Evolutionary conservation across 2,113 vertebrate species (phyloP).

Genomic region (Hippocampus barbouri): DNA sequence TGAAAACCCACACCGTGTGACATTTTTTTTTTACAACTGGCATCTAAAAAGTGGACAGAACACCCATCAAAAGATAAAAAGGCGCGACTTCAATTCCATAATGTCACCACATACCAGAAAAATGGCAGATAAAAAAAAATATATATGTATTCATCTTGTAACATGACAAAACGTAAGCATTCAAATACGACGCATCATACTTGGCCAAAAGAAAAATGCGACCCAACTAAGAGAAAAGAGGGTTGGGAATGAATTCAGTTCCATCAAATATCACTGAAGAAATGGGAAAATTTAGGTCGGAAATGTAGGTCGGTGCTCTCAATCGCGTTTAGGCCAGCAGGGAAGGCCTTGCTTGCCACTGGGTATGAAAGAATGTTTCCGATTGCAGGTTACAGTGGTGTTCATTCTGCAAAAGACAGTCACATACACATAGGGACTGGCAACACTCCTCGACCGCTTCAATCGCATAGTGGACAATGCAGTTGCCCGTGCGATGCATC

Average conservation of each 20-base stretch:
- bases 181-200: no score
- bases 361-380: not conserved
- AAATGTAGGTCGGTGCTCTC: not conserved
- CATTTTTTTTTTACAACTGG: slow-evolving; percentile 33
- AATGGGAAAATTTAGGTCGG: not conserved
- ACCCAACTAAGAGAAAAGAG: not conserved
- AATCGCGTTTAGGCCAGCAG: not conserved
- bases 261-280: no score
- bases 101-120: not conserved
- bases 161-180: no score
- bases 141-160: not conserved
- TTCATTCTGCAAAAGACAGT: not conserved
- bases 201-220: not conserved
- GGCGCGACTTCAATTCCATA: not conserved
- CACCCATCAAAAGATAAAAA: not conserved
- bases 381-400: not conserved
- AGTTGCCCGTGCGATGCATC: no score
- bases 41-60: slow-evolving; percentile 27
- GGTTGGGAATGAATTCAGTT: not conserved
- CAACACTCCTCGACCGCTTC: no score
- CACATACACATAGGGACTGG: not conserved
- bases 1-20: slow-evolving; percentile 7
- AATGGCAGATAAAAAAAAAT: no score
- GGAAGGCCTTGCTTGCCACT: not conserved
- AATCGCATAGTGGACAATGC: no score